phyloP scores from a whole-genome alignment of 2,113 vertebrate species.

The Entosphenus tridentatus region DNA sequence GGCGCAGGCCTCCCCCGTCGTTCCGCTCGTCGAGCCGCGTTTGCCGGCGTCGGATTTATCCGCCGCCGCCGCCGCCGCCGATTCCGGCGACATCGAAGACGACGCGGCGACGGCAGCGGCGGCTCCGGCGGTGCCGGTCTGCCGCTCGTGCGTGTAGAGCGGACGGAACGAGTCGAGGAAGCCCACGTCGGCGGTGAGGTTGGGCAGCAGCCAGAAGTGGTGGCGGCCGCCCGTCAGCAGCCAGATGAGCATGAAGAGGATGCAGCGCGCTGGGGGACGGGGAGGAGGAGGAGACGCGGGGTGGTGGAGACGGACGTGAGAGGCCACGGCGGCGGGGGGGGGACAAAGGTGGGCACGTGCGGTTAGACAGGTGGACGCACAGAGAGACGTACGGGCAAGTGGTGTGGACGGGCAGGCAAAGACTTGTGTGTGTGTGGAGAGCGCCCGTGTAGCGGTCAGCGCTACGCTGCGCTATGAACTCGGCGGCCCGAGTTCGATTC shows the following conservation, averaged over 20 bases:
- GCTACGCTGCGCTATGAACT: too few species aligned
- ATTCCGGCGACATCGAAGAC: constrained; percentile 21
- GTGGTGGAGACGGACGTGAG: too few species aligned
- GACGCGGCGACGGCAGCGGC: constrained; percentile 27
- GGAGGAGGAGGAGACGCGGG: too few species aligned
- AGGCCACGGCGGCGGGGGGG: too few species aligned
- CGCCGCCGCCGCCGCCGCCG: constrained; percentile 50
- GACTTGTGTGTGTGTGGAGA: too few species aligned
- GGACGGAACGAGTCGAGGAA: constrained; percentile 98
- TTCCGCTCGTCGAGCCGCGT: constrained; percentile 85
- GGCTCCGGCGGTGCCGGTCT: constrained; percentile 23
- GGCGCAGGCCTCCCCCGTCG: constrained; percentile 41
- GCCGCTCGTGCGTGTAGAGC: constrained; percentile 88
- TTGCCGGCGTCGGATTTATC: constrained; percentile 42
- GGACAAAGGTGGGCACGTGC: too few species aligned
- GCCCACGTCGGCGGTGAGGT: constrained; percentile 84
- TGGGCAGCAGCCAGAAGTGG: constrained; percentile 98
- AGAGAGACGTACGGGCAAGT: too few species aligned
- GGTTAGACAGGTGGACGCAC: too few species aligned
- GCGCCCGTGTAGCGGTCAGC: too few species aligned
- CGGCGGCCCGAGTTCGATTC: too few species aligned
- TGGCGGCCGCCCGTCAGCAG: constrained; percentile 82
- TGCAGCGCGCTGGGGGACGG: constrained; percentile 51
- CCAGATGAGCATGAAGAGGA: constrained; percentile 95
- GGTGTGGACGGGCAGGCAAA: too few species aligned